Percentiles rank a stretch among this genome's conserved stretches.
These are phyloP conservation scores for Scaptomyza cyrtandrae DNA, from an alignment of 2,888 invertebrate species.

Conservation along the genomic window DNA sequence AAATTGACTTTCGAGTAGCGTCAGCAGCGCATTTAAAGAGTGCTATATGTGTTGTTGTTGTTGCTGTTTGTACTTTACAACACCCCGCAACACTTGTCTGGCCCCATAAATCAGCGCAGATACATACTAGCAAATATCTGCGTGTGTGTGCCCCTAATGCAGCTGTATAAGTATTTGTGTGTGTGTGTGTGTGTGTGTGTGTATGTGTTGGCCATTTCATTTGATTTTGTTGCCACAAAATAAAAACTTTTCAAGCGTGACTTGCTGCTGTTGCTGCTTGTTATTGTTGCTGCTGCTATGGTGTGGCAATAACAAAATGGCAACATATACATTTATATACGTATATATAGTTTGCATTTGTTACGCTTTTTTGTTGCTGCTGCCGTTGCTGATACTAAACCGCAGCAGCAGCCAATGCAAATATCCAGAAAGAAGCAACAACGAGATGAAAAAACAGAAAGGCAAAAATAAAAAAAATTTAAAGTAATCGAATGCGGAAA, in stretches of 20 bases:
- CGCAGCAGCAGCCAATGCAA: conserved; percentile 53
- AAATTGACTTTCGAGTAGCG: conserved; percentile 75
- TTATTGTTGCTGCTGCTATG: conserved; percentile 31
- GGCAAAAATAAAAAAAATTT: background rate
- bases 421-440: conserved; percentile 29
- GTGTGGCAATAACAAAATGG: conserved; percentile 72
- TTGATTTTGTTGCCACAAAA: conserved; percentile 74
- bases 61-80: conserved; percentile 10
- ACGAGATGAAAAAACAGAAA: conserved; percentile 29
- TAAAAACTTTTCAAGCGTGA: conserved; percentile 77
- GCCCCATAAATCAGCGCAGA: conserved; percentile 73
- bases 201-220: conserved; percentile 67
- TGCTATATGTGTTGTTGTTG: conserved; percentile 26
- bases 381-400: conserved; percentile 60
- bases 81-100: conserved; percentile 34
- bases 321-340: conserved; percentile 56
- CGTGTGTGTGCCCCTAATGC: conserved; percentile 54
- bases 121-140: conserved; percentile 48
- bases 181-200: conserved; percentile 29
- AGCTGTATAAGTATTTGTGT: conserved; percentile 27
- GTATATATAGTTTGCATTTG: conserved; percentile 66
- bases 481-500: conserved; percentile 72
- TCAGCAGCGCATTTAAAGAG: conserved; percentile 61
- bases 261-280: conserved; percentile 53
- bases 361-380: conserved; percentile 51